Evolutionary conservation across 37 sponge, comb jelly and placozoan species (phyloP), one percentile per base, ranked within the genome.

Genomic region (Amphimedon queenslandica): DNA sequence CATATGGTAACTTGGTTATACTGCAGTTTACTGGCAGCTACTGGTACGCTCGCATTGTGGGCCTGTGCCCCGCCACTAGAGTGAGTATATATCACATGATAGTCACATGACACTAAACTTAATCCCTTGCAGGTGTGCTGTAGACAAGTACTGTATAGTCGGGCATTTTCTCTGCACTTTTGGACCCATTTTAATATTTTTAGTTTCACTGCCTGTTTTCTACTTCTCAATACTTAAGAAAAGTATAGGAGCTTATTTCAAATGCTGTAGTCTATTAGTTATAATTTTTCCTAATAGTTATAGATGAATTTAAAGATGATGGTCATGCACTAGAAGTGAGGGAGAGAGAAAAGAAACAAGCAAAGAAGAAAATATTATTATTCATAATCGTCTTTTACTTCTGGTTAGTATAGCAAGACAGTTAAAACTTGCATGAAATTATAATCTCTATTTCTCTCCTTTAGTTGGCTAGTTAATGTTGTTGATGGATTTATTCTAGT

Each of bases 341-440:
- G 69, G 57, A 57, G 35, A 82, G 67, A 64, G 82, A 82, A 43
- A 74, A 38, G 39, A 33, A 74, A 16, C 27, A 74, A 4, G 74
- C 82, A 25, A 67, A 56, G 34, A 74, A 74, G 24, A 82, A 82
- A 47, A 74, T 82, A 13, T 42, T 82, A 11, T 58, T 74, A 51
- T 74, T 82, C 53, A 74, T 82, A 28, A 72, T 82, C 4, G 82
- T 82, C 58, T 82, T 82, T 69, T 82, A 74, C 37, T 24, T 73
- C 8, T 82, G 82, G 82, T 82, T 5, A 37, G 73, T 61, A 0
- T 16, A 34, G 33, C 23, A 11, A 5, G 36, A 31, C 23, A 4
- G 66, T 32, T 2, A 65, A 35, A 34, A 4, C n/a, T n/a, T n/a
- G n/a, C n/a, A n/a, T 47, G 53, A 47, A 47, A 13, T 47, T 13